Evolutionary conservation across 2,797 vertebrate species (phyloP).

Genomic region (Crenichthys baileyi): DNA sequence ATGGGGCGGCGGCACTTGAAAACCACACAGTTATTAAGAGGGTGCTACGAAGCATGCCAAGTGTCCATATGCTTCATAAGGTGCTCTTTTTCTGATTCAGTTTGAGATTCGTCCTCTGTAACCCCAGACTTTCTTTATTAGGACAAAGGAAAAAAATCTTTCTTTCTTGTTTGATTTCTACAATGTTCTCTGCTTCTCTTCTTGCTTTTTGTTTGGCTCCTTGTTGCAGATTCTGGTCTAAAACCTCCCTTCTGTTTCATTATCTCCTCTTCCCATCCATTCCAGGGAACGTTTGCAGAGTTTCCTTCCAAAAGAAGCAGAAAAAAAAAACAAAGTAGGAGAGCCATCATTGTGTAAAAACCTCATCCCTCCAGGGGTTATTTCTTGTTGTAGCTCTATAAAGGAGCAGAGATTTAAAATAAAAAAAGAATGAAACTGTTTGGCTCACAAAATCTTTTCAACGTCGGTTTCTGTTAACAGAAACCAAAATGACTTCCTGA

Average conservation of each 20-base stretch:
- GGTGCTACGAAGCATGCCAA: slow-evolving; percentile 74
- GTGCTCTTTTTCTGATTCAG: slow-evolving; percentile 55
- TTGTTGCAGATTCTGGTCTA: slow-evolving; percentile 48
- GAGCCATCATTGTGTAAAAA: slow-evolving; percentile 43
- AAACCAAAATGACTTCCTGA: slow-evolving; percentile 32
- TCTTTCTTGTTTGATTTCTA: slow-evolving; percentile 39
- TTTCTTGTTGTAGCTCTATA: slow-evolving; percentile 18
- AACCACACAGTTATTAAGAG: slow-evolving; percentile 63
- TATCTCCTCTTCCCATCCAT: slow-evolving; percentile 65
- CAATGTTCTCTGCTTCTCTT: slow-evolving; percentile 51
- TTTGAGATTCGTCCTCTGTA: slow-evolving; percentile 52
- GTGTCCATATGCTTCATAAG: slow-evolving; percentile 74
- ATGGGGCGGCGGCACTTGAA: slow-evolving; percentile 71
- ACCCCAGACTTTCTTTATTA: slow-evolving; percentile 60
- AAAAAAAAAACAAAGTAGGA: neutral
- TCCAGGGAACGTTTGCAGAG: slow-evolving; percentile 56
- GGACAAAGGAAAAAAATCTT: slow-evolving; percentile 18
- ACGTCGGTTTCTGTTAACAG: slow-evolving; percentile 31
- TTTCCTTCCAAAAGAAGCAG: slow-evolving; percentile 48
- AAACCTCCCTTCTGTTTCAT: slow-evolving; percentile 75
- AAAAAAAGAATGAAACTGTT: slow-evolving; percentile 47
- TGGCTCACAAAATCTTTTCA: slow-evolving; percentile 30
- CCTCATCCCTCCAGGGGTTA: slow-evolving; percentile 33
- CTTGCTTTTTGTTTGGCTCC: slow-evolving; percentile 59
- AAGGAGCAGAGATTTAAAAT: slow-evolving; percentile 6